phyloP scores from a whole-genome alignment of 2,888 invertebrate species.

The Aproaerema taeniolella region DNA sequence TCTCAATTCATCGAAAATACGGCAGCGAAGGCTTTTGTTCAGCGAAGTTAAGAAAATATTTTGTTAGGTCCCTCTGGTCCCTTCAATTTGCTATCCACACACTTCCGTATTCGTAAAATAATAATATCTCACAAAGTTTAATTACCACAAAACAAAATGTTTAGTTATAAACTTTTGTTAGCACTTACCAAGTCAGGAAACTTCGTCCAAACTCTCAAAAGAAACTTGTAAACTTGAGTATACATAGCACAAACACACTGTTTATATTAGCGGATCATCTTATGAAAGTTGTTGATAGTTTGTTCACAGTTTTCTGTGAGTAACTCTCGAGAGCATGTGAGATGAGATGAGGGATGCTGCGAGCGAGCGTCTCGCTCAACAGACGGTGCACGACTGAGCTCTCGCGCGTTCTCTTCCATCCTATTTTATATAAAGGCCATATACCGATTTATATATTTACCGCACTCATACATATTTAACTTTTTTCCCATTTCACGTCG shows the following conservation, averaged over 20 bases:
- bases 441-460: slow-evolving; percentile 77
- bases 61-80: neutral
- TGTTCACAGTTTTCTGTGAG: slow-evolving; percentile 3
- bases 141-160: slow-evolving; percentile 3
- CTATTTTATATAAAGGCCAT: slow-evolving; percentile 69
- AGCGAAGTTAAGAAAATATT: neutral
- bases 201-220: slow-evolving; percentile 16
- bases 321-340: slow-evolving; percentile 12
- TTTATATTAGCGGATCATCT: slow-evolving; percentile 3
- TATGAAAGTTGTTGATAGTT: slow-evolving; percentile 12
- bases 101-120: neutral
- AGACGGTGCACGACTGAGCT: slow-evolving; percentile 61
- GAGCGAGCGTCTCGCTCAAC: slow-evolving; percentile 30
- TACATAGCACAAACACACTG: slow-evolving; percentile 16
- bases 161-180: slow-evolving; percentile 13
- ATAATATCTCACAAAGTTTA: slow-evolving; percentile 1
- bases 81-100: neutral
- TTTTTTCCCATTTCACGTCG: slow-evolving; percentile 76
- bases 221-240: slow-evolving; percentile 12
- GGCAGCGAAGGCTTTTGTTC: no score
- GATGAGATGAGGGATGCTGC: slow-evolving; percentile 10
- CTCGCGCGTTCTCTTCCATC: slow-evolving; percentile 46
- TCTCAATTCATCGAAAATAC: slow-evolving; percentile 1
- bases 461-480: slow-evolving; percentile 77
- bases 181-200: slow-evolving; percentile 20